A percentile compares a stretch with the other conserved stretches of the same genome.
phyloP scores from a whole-genome alignment of 2,113 vertebrate genomes.

The Brachypteracias leptosomus region DNA sequence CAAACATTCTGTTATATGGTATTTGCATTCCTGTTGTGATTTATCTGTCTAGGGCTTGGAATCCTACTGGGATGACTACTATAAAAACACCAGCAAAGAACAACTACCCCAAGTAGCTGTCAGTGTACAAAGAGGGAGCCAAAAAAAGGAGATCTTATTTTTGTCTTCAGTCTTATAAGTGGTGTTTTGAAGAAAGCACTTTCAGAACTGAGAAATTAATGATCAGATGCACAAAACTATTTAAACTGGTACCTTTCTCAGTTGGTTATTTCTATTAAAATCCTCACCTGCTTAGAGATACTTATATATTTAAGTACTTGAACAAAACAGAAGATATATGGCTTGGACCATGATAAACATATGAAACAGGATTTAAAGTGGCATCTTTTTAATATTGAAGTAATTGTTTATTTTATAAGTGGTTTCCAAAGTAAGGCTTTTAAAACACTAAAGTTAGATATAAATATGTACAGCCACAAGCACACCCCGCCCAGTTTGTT shows the following conservation, averaged over 20 bases:
- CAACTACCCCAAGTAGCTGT: background rate
- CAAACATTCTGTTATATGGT: background rate
- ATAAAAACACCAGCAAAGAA: background rate
- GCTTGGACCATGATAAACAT: background rate
- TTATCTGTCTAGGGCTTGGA: background rate
- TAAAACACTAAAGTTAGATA: background rate
- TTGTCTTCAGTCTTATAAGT: background rate
- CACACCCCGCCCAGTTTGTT: background rate
- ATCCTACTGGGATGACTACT: background rate
- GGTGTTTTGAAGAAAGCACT: background rate
- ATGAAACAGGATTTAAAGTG: background rate
- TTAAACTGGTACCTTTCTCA: background rate
- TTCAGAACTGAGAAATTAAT: background rate
- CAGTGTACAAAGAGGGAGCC: background rate
- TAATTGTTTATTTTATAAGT: background rate
- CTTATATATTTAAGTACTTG: background rate
- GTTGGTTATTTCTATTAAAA: background rate
- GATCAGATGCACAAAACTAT: background rate
- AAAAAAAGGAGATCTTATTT: background rate
- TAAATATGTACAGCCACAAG: background rate
- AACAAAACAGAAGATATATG: background rate
- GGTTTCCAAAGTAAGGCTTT: background rate
- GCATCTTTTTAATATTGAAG: background rate
- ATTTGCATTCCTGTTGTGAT: background rate
- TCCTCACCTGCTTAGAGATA: background rate